A percentile compares a stretch with the other conserved stretches of the same genome.
Conservation (phyloP, 2,888 invertebrate genomes). For the Nomada goodeniana region DNA sequence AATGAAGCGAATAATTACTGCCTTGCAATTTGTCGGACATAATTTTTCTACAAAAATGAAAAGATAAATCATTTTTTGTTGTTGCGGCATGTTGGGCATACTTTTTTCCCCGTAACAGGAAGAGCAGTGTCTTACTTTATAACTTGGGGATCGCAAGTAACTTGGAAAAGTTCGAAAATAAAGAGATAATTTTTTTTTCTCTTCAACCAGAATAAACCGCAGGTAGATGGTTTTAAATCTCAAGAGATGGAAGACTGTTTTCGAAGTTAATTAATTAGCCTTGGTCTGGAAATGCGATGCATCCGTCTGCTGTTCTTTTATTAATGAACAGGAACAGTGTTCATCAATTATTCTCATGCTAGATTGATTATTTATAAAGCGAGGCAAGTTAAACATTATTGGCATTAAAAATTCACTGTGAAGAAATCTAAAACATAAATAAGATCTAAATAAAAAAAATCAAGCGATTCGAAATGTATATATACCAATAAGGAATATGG, state of each 20-base stretch:
- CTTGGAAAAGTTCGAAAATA: too few species aligned
- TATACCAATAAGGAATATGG: too few species aligned
- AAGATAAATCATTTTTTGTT: too few species aligned
- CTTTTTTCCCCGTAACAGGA: too few species aligned
- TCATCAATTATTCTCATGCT: neutral
- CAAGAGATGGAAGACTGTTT: neutral
- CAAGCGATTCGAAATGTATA: too few species aligned
- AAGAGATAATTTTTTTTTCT: neutral
- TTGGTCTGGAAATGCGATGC: neutral
- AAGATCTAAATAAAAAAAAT: too few species aligned
- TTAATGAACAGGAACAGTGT: neutral
- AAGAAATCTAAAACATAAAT: too few species aligned
- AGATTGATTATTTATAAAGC: neutral
- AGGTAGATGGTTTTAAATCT: neutral
- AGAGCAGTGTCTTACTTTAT: too few species aligned
- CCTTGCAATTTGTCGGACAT: neutral
- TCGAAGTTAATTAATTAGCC: conserved; percentile 17
- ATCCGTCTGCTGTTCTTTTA: neutral
- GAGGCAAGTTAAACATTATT: neutral
- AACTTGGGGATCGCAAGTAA: too few species aligned
- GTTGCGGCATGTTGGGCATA: too few species aligned
- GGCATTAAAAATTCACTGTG: neutral
- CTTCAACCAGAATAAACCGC: too few species aligned
- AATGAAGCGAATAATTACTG: neutral
- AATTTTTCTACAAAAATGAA: neutral